Evolutionary conservation across 2,888 invertebrate species (phyloP).

Genomic region (Galerucella nymphaeae): DNA sequence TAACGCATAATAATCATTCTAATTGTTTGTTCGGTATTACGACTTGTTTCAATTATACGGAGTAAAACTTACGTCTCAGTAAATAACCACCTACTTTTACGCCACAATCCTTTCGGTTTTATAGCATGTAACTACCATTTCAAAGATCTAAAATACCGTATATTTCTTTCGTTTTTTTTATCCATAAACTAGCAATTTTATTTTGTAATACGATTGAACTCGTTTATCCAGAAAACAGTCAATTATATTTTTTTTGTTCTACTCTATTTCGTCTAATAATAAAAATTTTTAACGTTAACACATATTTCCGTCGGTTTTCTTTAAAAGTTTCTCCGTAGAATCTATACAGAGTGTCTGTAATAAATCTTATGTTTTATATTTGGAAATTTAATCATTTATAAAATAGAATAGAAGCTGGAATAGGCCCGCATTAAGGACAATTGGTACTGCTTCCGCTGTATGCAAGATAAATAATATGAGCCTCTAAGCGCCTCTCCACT

Average conservation of each 20-base stretch:
- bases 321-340: conserved; percentile 10
- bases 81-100: neutral
- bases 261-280: conserved; percentile 11
- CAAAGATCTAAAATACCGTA: neutral
- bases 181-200: neutral
- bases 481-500: too few relatives aligned
- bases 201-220: neutral
- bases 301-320: conserved; percentile 34
- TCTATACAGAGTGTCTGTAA: neutral
- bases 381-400: too few relatives aligned
- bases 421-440: too few relatives aligned
- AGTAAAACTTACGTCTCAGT: neutral
- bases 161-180: neutral
- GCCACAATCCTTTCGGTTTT: neutral
- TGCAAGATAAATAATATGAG: too few relatives aligned
- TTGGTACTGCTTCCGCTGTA: too few relatives aligned
- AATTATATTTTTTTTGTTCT: conserved; percentile 18
- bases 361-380: neutral
- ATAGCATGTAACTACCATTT: neutral
- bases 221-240: conserved; percentile 12
- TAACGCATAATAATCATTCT: too few relatives aligned
- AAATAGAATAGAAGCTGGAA: too few relatives aligned
- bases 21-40: too few relatives aligned
- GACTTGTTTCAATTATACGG: neutral
- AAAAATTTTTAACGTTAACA: conserved; percentile 40